These are phyloP conservation scores for Datnioides undecimradiatus DNA, from an alignment of 2,113 vertebrate species.

Conservation along the genomic window DNA sequence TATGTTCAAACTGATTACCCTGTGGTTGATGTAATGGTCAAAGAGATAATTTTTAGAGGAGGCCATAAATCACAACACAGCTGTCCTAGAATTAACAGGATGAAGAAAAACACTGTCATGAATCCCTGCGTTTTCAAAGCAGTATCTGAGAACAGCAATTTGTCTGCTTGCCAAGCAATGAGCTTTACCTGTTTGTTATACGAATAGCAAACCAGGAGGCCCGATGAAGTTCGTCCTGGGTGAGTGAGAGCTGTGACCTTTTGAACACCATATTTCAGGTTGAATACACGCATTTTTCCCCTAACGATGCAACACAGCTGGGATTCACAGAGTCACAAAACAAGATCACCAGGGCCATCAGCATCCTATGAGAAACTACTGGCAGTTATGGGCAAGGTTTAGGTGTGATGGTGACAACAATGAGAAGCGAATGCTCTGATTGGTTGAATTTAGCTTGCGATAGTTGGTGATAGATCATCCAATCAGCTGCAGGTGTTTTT, in stretches of 20 bases:
- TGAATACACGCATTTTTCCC: neutral
- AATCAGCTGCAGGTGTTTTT: too few relatives aligned
- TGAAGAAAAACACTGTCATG: slow-evolving; percentile 47
- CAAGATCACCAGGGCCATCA: too few relatives aligned
- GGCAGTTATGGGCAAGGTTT: too few relatives aligned
- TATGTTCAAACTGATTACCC: slow-evolving; percentile 31
- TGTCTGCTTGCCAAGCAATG: slow-evolving; percentile 29
- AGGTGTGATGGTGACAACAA: too few relatives aligned
- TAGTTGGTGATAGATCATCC: too few relatives aligned
- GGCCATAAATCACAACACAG: slow-evolving; percentile 49
- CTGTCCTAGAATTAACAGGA: slow-evolving; percentile 49
- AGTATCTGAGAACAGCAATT: slow-evolving; percentile 12
- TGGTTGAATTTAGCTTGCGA: too few relatives aligned
- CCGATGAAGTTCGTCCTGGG: neutral
- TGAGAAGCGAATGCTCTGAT: too few relatives aligned
- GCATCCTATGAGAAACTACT: too few relatives aligned
- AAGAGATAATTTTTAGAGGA: slow-evolving; percentile 28
- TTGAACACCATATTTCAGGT: neutral
- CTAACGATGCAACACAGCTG: too few relatives aligned
- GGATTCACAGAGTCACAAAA: too few relatives aligned
- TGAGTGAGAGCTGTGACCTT: neutral
- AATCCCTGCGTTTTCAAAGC: slow-evolving; percentile 42
- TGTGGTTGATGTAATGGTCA: slow-evolving; percentile 28
- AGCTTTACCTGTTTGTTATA: slow-evolving; percentile 18
- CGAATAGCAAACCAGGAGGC: slow-evolving; percentile 6